A percentile compares a stretch with the other conserved stretches of the same genome.
phyloP scores from a whole-genome alignment of 2,888 invertebrate species.

The Pachydiplax longipennis region DNA sequence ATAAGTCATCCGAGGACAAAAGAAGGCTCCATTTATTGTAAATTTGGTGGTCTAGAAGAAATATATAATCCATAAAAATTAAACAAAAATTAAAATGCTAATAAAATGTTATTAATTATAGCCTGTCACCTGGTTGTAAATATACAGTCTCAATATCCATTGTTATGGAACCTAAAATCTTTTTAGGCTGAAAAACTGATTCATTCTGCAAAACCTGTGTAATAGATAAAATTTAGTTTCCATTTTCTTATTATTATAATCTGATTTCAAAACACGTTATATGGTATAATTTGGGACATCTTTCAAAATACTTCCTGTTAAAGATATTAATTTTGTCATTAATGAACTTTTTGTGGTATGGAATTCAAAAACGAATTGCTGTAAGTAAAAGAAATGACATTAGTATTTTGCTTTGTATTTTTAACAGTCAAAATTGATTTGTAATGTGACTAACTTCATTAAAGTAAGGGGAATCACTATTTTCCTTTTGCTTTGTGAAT shows the following conservation, averaged over 20 bases:
- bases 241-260: background rate
- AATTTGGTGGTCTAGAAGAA: conserved; percentile 74
- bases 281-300: background rate
- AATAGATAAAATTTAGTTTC: background rate
- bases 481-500: conserved; percentile 66
- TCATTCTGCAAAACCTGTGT: conserved; percentile 57
- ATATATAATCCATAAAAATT: background rate
- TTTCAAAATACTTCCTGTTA: conserved; percentile 60
- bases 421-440: background rate
- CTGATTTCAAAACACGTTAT: background rate
- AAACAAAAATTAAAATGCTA: background rate
- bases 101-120: too few relatives aligned
- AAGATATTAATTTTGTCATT: conserved; percentile 65
- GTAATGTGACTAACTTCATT: conserved; percentile 66
- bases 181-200: conserved; percentile 58
- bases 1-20: conserved; percentile 68
- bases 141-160: conserved; percentile 51
- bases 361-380: conserved; percentile 77
- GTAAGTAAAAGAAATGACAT: conserved; percentile 51
- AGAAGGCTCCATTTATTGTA: conserved; percentile 88
- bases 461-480: conserved; percentile 70
- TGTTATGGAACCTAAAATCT: conserved; percentile 58
- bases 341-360: conserved; percentile 66
- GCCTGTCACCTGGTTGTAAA: background rate
- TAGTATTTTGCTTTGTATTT: background rate